Conservation (phyloP, 2,113 vertebrate species). For the Indicator maculatus region DNA sequence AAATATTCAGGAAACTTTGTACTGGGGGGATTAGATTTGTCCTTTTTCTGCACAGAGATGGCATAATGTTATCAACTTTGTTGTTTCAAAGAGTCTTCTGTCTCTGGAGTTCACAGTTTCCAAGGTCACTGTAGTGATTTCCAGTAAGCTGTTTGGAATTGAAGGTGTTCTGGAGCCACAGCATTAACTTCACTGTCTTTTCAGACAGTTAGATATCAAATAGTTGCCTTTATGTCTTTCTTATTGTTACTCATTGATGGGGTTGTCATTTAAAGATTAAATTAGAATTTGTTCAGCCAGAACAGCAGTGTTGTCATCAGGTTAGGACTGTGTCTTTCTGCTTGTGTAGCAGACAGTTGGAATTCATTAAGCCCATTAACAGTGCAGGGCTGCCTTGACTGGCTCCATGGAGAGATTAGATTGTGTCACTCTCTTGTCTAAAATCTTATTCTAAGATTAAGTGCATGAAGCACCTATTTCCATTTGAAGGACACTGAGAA, state of each 20-base stretch:
- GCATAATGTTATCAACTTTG: background rate
- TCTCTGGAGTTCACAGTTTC: background rate
- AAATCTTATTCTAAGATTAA: background rate
- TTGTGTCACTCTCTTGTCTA: background rate
- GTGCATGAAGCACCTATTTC: background rate
- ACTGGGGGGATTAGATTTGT: background rate
- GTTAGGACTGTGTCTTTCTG: background rate
- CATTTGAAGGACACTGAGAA: background rate
- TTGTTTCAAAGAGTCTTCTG: background rate
- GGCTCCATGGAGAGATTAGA: background rate
- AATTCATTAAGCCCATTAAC: conserved; percentile 2
- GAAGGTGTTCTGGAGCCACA: background rate
- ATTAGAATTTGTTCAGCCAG: background rate
- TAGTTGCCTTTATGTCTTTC: background rate
- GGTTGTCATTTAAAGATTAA: background rate
- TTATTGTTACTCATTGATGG: background rate
- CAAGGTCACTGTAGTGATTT: background rate
- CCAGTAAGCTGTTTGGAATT: background rate
- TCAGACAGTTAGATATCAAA: background rate
- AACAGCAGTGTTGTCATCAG: background rate
- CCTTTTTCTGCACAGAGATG: background rate
- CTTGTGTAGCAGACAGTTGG: background rate
- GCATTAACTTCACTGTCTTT: background rate
- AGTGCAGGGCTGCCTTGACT: background rate
- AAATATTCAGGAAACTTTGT: background rate